Evolutionary conservation across 2,888 invertebrate species (phyloP).

Genomic region (Phymatocera aterrima): DNA sequence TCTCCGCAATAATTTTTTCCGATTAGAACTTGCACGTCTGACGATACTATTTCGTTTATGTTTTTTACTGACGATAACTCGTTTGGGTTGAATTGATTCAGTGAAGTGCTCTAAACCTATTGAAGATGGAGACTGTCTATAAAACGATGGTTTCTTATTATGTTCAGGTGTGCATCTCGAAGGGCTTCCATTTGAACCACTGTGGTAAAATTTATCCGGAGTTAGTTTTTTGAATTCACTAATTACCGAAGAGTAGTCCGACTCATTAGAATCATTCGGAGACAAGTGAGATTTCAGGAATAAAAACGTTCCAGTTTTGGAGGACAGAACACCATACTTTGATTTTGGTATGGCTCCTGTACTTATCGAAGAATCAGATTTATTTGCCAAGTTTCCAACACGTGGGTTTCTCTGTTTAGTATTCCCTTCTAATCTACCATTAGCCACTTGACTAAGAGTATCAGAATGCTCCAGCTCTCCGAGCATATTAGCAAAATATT

Average conservation of each 20-base stretch:
- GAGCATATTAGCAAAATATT: neutral
- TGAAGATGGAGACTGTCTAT: slow-evolving; percentile 49
- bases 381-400: neutral
- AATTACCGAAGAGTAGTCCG: slow-evolving; percentile 47
- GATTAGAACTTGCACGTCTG: slow-evolving; percentile 55
- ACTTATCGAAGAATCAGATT: neutral
- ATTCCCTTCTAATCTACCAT: neutral
- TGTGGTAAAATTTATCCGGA: slow-evolving; percentile 23
- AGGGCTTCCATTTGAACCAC: neutral
- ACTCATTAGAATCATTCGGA: neutral
- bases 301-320: neutral
- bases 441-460: neutral
- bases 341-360: slow-evolving; percentile 3
- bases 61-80: slow-evolving; percentile 56
- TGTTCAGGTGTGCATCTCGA: slow-evolving; percentile 30
- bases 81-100: slow-evolving; percentile 57
- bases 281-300: neutral
- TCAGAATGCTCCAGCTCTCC: neutral
- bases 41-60: slow-evolving; percentile 61
- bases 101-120: slow-evolving; percentile 52
- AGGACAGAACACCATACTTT: neutral
- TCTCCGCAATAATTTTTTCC: slow-evolving; percentile 50
- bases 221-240: slow-evolving; percentile 48
- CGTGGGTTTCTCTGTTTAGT: neutral
- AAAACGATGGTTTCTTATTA: slow-evolving; percentile 42